phyloP scores from a whole-genome alignment of 1,140 invertebrate species.

The Apis mellifera region Amel_HAv3.1 CM009932.2:11335001-11335500 shows the following conservation, averaged over 20 bases:
- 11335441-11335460: not conserved
- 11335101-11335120: slow-evolving; percentile 1
- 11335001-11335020: no score
- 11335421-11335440: not conserved
- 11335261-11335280: not conserved
- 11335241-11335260: not conserved
- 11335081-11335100: not conserved
- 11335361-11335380: no score
- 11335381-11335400: not conserved
- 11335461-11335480: not conserved
- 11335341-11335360: not conserved
- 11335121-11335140: slow-evolving; percentile 20
- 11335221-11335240: not conserved
- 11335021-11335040: not conserved
- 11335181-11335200: not conserved
- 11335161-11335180: not conserved
- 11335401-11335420: not conserved
- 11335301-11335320: not conserved
- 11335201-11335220: not conserved
- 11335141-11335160: not conserved
- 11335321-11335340: not conserved
- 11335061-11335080: not conserved
- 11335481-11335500: no score
- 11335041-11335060: not conserved
- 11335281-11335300: not conserved